These are phyloP conservation scores for Caenorhabditis brenneri DNA, from an alignment of 1,140 invertebrate genomes.

Conservation along the genomic window DNA sequence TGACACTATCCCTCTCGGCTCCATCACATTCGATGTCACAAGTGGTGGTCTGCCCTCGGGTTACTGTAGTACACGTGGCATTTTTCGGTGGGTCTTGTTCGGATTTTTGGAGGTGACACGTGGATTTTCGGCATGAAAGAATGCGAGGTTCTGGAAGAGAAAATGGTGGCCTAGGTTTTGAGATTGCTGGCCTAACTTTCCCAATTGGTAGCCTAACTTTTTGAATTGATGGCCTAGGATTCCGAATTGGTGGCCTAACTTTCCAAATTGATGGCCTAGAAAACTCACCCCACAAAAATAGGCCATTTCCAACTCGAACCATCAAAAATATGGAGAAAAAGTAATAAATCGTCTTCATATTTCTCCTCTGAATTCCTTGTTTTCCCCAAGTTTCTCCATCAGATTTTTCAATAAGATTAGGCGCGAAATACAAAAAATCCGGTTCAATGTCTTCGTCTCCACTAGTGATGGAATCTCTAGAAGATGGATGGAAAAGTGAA, in stretches of 20 bases:
- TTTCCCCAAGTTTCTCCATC: too few species aligned
- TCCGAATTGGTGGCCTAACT: background rate
- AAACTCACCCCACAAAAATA: constrained; percentile 7
- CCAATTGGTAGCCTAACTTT: too few species aligned
- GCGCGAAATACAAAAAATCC: too few species aligned
- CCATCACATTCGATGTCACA: constrained; percentile 25
- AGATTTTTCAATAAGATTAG: background rate
- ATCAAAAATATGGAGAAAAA: background rate
- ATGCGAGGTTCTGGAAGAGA: background rate
- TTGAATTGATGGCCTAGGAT: too few species aligned
- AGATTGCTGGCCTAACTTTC: too few species aligned
- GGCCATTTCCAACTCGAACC: too few species aligned
- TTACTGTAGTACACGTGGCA: background rate
- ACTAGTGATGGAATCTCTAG: too few species aligned
- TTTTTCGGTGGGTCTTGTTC: background rate
- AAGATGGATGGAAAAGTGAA: too few species aligned
- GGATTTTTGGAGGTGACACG: background rate
- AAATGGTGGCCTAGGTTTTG: too few species aligned
- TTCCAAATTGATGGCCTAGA: background rate
- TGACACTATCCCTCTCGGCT: constrained; percentile 6
- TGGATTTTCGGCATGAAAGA: background rate
- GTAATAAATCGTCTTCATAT: background rate
- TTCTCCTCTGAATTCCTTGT: background rate
- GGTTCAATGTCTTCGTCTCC: too few species aligned
- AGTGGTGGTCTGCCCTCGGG: too few species aligned